Base-by-base conservation (phyloP, 2,797 vertebrate species). In the Catharus ustulatus region DNA sequence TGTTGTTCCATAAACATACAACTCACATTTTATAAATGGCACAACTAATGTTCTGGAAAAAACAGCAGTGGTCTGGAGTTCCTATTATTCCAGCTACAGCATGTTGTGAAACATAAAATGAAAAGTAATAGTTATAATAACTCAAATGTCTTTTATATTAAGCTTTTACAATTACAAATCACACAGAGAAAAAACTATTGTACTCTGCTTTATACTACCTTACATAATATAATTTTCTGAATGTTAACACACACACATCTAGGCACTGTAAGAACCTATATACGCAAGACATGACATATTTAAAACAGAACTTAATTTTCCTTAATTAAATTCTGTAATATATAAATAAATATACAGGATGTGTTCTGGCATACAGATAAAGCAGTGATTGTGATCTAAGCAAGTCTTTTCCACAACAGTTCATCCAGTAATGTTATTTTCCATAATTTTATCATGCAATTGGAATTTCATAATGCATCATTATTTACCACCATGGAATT, bases 41-140 rank as follows among this genome's bases (percentile, higher is more conserved):
- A 89, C 11, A 91, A 90, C 89, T 40, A 93, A 95, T 83, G 66
- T 32, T 58, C n/a, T 87, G 91, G 54, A 27, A 90, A 88, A 90
- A 94, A 89, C 66, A 92, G 10, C 42, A 66, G 34, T 34, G 61
- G 73, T 82, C 61, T 74, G 43, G 42, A 80, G 43, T 38, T 82
- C 40, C 48, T 94, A 30, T 81, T 90, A 90, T 49, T 85, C 13
- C 40, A 79, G 42, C 74, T 92, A 71, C 0, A 88, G 18, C 26
- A 63, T 32, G 12, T 36, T 79, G 22, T 48, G 57, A 90, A 93
- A 89, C 14, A 89, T 5, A 73, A 42, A 79, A 42, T 76, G 67
- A 55, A 72, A 93, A 74, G 17, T 24, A 80, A 87, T 26, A 83
- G 51, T 71, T 87, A 49, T n/a, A 92, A 78, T 87, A 73, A 69